These are phyloP conservation scores for Lithophane semibrunnea DNA, from an alignment of 2,888 invertebrate species.

Conservation along the genomic window DNA sequence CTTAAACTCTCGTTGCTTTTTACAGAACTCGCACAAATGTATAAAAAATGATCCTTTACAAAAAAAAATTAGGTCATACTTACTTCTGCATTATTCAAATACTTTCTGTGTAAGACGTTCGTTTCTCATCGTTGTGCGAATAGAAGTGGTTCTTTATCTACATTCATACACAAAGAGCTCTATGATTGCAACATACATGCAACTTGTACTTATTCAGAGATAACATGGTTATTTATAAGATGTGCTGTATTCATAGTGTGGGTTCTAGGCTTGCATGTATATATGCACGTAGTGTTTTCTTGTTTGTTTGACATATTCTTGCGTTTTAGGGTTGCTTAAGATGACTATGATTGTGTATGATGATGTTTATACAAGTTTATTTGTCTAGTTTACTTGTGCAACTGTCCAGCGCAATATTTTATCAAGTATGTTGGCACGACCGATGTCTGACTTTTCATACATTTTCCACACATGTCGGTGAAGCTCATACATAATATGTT, in stretches of 20 bases:
- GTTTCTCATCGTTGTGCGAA: slow-evolving; percentile 59
- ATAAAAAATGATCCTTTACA: not conserved
- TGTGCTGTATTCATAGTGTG: slow-evolving; percentile 79
- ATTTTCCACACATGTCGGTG: not conserved
- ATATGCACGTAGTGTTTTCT: slow-evolving; percentile 6
- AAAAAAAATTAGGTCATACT: slow-evolving; percentile 31
- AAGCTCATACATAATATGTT: not conserved
- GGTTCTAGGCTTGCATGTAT: slow-evolving; percentile 13
- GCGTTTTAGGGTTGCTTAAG: slow-evolving; percentile 24
- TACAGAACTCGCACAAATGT: not conserved
- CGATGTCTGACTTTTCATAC: not conserved
- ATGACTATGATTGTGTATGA: slow-evolving; percentile 10
- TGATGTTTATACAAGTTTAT: not conserved
- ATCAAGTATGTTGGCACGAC: not conserved
- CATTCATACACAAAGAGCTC: slow-evolving; percentile 82
- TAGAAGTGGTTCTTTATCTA: slow-evolving; percentile 80
- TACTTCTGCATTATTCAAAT: slow-evolving; percentile 50
- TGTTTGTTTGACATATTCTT: slow-evolving; percentile 30
- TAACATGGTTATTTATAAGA: slow-evolving; percentile 88
- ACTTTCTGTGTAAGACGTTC: slow-evolving; percentile 25
- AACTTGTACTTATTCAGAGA: slow-evolving; percentile 74
- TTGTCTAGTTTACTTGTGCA: slow-evolving; percentile 26
- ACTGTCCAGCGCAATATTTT: slow-evolving; percentile 2
- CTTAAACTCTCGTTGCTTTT: not conserved
- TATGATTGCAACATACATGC: slow-evolving; percentile 75